Percentiles rank a stretch among this genome's conserved stretches.
Conservation (phyloP, 92 coral and sea anemone species). For the Bergia sp. region DNA sequence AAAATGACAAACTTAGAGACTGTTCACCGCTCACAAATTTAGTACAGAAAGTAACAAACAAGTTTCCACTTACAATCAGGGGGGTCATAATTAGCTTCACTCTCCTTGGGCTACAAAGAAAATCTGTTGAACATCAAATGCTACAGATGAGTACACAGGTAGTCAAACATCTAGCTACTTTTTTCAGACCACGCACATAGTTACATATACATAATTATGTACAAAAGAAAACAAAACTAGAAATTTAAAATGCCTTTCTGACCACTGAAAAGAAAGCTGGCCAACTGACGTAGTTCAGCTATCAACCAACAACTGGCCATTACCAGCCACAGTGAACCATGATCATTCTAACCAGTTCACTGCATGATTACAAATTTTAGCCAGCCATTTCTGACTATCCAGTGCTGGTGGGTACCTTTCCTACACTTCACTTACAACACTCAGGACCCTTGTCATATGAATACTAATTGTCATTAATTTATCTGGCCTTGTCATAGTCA, state of each 20-base stretch:
- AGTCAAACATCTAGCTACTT: background rate
- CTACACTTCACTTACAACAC: no score
- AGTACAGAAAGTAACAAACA: background rate
- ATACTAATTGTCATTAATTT: no score
- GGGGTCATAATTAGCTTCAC: conserved; percentile 96
- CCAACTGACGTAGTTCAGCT: no score
- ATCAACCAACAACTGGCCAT: no score
- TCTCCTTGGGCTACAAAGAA: conserved; percentile 71
- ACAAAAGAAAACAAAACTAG: background rate
- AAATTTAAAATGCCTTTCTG: no score
- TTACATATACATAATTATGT: background rate
- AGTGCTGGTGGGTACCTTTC: no score
- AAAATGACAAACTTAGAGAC: background rate
- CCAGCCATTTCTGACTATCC: no score
- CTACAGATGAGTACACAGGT: background rate
- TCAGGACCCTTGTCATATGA: no score
- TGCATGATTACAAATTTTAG: no score
- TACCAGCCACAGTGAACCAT: no score
- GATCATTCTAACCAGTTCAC: no score
- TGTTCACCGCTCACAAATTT: background rate
- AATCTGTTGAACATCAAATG: conserved; percentile 57
- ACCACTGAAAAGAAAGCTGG: background rate
- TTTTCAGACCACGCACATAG: background rate
- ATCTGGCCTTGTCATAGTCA: no score
- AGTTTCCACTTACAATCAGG: conserved; percentile 66